These are phyloP conservation scores for Pelmatolapia mariae DNA, from an alignment of 2,113 vertebrate species.

Conservation along the genomic window DNA sequence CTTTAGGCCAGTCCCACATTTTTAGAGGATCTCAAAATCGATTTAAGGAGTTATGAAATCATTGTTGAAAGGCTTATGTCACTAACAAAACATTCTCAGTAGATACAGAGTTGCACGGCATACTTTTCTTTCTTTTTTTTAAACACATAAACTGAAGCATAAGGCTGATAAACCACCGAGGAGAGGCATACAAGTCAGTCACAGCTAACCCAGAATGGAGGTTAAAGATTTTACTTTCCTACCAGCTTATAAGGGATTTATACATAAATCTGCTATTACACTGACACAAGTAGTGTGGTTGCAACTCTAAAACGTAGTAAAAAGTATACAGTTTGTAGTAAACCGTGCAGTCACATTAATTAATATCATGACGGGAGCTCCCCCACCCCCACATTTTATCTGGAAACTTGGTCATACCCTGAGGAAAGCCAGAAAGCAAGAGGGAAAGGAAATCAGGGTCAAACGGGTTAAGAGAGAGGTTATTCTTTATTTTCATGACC, in stretches of 20 bases:
- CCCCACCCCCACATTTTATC: not conserved
- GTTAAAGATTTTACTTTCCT: not conserved
- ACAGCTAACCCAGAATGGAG: not conserved
- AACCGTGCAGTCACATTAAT: not conserved
- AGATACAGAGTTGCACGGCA: not conserved
- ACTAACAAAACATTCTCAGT: not conserved
- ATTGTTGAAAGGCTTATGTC: not conserved
- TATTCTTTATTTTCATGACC: slow-evolving; percentile 33
- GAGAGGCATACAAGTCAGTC: not conserved
- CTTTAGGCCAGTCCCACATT: not conserved
- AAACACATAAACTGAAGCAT: not conserved
- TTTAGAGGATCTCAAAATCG: not conserved
- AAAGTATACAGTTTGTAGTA: not conserved
- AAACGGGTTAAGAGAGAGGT: slow-evolving; percentile 41
- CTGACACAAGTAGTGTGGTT: not conserved
- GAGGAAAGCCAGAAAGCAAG: not conserved
- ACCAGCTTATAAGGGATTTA: not conserved
- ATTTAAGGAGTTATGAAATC: not conserved
- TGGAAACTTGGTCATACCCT: not conserved
- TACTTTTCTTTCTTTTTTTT: not conserved
- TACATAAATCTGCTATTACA: not conserved
- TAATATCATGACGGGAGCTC: not conserved
- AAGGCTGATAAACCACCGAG: not conserved
- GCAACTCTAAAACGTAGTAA: fast-evolving
- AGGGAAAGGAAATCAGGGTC: slow-evolving; percentile 60